Evolutionary conservation across 1,140 invertebrate species (phyloP).

Genomic region (Scaptomyza montana): DNA sequence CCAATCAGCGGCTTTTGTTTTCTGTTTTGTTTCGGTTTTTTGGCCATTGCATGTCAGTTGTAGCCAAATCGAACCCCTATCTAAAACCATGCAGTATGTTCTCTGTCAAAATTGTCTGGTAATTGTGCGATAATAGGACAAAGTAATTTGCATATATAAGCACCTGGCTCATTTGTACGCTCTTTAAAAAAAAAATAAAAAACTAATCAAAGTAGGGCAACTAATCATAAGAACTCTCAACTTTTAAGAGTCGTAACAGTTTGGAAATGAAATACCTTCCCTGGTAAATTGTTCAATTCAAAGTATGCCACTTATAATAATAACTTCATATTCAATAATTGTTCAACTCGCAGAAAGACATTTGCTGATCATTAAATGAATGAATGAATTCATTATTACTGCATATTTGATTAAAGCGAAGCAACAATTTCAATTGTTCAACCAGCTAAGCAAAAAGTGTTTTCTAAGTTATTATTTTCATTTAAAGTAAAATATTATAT

Average conservation of each 20-base stretch:
- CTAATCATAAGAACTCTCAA: background rate
- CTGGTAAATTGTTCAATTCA: slow-evolving; percentile 46
- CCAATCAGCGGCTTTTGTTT: slow-evolving; percentile 67
- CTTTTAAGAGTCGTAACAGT: background rate
- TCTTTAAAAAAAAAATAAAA: background rate
- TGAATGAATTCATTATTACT: slow-evolving; percentile 68
- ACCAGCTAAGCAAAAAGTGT: too few relatives aligned
- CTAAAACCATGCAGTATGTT: background rate
- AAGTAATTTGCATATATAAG: slow-evolving; percentile 55
- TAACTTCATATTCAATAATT: slow-evolving; percentile 70
- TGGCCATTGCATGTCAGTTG: slow-evolving; percentile 53
- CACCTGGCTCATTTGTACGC: background rate
- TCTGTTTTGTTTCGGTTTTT: slow-evolving; percentile 49
- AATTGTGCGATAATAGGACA: slow-evolving; percentile 43
- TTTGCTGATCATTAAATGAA: slow-evolving; percentile 76
- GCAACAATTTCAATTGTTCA: slow-evolving; percentile 29
- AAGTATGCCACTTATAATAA: slow-evolving; percentile 43
- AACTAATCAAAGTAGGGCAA: slow-evolving; percentile 25
- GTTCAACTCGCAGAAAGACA: slow-evolving; percentile 42
- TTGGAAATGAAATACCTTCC: background rate
- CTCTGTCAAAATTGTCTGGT: slow-evolving; percentile 35
- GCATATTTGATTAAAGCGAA: slow-evolving; percentile 67
- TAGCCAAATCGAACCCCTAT: background rate
- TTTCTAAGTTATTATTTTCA: too few relatives aligned
- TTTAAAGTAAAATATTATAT: background rate